Evolutionary conservation across 1,140 invertebrate genomes (phyloP), one percentile per base, ranked within the genome.

Genomic region (Drosophila setifemur): DNA sequence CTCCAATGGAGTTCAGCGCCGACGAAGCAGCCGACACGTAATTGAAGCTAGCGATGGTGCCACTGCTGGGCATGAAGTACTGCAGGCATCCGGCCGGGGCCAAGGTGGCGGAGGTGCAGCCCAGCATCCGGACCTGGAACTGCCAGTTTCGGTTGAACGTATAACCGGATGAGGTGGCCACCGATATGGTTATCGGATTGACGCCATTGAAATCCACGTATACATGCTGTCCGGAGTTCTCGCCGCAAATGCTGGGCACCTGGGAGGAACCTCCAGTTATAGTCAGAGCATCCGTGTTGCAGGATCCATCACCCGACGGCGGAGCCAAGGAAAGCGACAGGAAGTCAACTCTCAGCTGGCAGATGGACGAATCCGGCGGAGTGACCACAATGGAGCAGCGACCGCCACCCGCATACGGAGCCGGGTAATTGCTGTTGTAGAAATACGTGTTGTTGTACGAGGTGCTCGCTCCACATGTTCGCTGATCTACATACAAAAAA

Each of bases 391-490:
- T 93, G 1, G 92, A 92, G 75, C 96, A 97, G 1, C 94, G 90
- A 25, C 93, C 92, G 5, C 94, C 94, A 0, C 93, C 94, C 1
- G 91, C 90, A 76, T 94, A 95, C 0, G 93, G 92, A 2, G 91
- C 92, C 1, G 95, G 95, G 91, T 94, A 96, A 2, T 93, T 93
- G 0, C 93, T 93, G 90, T 94, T 97, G 1, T 94, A 93, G 88
- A 97, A 97, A 85, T 97, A 96, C 0, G 96, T 97, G 54, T 96
- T 96, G 75, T 97, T 97, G 33, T 94, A 91, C 14, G 92, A 92
- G 0, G 95, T 94, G 0, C 92, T 92, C 5, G 92, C 91, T 3
- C 95, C 95, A 73, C 95, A 96, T 0, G 92, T 91, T 64, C 92
- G 92, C 70, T 94, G 92, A 89, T 95, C 95, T 96, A 50, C 52